Percentiles rank a stretch among this genome's conserved stretches.
Conservation (phyloP, 2,113 vertebrate species). For the Zosterops borbonicus region DNA sequence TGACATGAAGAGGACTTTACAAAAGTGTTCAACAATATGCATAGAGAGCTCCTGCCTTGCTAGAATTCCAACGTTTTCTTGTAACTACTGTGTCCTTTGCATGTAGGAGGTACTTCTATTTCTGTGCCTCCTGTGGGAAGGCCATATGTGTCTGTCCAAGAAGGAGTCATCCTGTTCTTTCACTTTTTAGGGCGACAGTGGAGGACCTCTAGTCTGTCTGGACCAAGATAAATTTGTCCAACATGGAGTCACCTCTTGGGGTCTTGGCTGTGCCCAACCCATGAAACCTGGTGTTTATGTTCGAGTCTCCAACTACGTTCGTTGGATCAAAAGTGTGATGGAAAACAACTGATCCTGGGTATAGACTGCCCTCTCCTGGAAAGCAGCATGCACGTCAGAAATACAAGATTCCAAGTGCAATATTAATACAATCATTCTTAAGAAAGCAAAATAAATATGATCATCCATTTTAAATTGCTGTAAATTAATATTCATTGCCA, state of each 20-base stretch:
- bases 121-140: background rate
- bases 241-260: slow-evolving; percentile 97
- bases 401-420: slow-evolving; percentile 3
- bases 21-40: background rate
- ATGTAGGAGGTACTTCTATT: background rate
- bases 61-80: background rate
- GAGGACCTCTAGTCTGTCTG: slow-evolving; percentile 90
- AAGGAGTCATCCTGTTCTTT: background rate
- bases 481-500: background rate
- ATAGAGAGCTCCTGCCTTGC: background rate
- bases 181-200: slow-evolving; percentile 89
- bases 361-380: background rate
- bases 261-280: slow-evolving; percentile 89
- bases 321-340: slow-evolving; percentile 83
- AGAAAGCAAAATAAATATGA: slow-evolving; percentile 27
- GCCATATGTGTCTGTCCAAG: background rate
- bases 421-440: slow-evolving; percentile 22
- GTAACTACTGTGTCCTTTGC: fast-evolving
- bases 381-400: background rate
- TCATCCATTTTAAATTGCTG: slow-evolving; percentile 1
- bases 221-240: slow-evolving; percentile 83
- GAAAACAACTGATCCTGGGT: slow-evolving; percentile 44
- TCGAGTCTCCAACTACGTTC: slow-evolving; percentile 83
- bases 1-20: background rate
- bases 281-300: slow-evolving; percentile 96